Base-by-base conservation (phyloP, 2,113 vertebrate genomes). In the Macrotus californicus region DNA sequence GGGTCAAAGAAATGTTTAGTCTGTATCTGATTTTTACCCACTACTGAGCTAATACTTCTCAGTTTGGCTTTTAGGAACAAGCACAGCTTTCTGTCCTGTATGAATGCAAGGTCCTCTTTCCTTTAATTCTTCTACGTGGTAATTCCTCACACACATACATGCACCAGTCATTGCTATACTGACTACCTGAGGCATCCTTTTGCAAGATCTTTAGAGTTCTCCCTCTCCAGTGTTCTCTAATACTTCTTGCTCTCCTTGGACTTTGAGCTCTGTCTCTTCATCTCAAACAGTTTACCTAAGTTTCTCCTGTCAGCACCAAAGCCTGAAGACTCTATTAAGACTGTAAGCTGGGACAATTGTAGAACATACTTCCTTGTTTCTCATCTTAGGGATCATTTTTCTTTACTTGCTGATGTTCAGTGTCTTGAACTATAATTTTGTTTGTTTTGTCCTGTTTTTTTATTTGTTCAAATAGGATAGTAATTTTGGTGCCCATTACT, bases 1-100 rank as follows among this genome's bases (percentile, higher is more conserved):
- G n/a, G 7, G 46, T 91, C 24, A 94, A 85, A 93, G 26, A 93
- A 86, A 34, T 82, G 18, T 73, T 88, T 91, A 93, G 43, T 95
- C 64, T 89, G 0, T 72, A 59, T 36, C 10, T 93, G 31, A 80
- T 90, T 89, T 15, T 87, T 94, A 43, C 18, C 50, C 36, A 13
- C n/a, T 89, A 29, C 52, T 69, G 19, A 94, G 54, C 73, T 43
- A 75, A 61, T 7, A 77, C 15, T 94, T 94, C 73, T 59, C n/a
- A 87, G 0, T 85, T 36, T 50, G 54, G 34, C 66, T 87, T 0
- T 72, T 86, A 91, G 72, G 31, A 73, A 87, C 8, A 86, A 56
- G 29, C 75, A 70, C 19, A 85, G 29, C 39, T 94, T 50, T 39
- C 50, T 67, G 18, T 64, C 34, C 2, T 87, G 24, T 72, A n/a